These are phyloP conservation scores for Procambarus virginalis DNA, from an alignment of 1,140 invertebrate genomes.

Conservation along the genomic window DNA sequence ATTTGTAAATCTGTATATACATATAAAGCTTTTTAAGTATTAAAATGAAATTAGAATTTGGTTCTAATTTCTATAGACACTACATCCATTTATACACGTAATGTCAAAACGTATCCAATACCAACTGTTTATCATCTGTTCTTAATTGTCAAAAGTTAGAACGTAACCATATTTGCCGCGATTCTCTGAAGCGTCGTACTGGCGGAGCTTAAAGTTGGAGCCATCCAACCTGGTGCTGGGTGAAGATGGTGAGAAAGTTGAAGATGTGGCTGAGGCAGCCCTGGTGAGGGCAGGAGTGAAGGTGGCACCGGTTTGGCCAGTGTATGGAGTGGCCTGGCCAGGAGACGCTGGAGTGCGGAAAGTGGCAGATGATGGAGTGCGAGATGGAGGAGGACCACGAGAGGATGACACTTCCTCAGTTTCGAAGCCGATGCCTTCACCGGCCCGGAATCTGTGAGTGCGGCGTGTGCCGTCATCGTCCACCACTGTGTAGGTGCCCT, in stretches of 20 bases:
- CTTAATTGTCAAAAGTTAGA: constrained; percentile 43
- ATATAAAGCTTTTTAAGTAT: neutral
- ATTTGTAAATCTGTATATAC: neutral
- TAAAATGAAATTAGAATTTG: neutral
- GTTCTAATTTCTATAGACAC: neutral
- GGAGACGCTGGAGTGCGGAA: neutral
- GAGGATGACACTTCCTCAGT: constrained; percentile 59
- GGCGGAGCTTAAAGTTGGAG: constrained; percentile 26
- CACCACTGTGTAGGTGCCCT: constrained; percentile 73
- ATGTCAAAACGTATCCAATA: neutral
- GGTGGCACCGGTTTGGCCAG: neutral
- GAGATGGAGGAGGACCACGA: constrained; percentile 25
- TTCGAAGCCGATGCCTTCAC: constrained; percentile 68
- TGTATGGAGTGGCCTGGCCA: neutral
- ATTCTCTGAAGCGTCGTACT: constrained; percentile 36
- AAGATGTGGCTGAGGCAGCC: neutral
- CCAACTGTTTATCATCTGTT: neutral
- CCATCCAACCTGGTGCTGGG: neutral
- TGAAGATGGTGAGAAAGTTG: neutral
- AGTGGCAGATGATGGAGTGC: neutral
- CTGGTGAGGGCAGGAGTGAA: neutral
- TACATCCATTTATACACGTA: neutral
- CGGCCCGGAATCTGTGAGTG: constrained; percentile 58
- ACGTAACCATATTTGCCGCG: constrained; percentile 39
- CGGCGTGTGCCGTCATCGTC: constrained; percentile 69